These are phyloP conservation scores for Falco cherrug DNA, from an alignment of 2,797 vertebrate species.

Conservation along the genomic window DNA sequence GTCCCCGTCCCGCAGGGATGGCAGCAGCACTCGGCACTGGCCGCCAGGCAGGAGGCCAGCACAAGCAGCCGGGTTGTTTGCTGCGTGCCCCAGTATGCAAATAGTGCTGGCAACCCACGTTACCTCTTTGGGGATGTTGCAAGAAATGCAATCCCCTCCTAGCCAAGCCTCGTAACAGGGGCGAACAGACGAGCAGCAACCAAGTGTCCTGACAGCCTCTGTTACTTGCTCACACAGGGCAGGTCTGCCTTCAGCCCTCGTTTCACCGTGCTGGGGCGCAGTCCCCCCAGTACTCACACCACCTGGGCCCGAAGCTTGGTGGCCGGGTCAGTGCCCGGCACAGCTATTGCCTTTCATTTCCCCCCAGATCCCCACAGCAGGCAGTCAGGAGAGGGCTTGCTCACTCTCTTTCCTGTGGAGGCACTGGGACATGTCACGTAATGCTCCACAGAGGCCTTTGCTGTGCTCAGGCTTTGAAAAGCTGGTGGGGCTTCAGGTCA, in stretches of 20 bases:
- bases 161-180: background rate
- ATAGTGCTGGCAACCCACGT: background rate
- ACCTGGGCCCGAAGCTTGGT: background rate
- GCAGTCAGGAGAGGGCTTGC: background rate
- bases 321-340: background rate
- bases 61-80: background rate
- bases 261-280: background rate
- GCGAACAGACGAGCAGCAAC: background rate
- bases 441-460: background rate
- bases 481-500: fast-evolving
- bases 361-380: background rate
- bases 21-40: background rate
- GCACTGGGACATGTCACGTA: background rate
- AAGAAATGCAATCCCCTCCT: background rate
- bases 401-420: background rate
- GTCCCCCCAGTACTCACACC: background rate
- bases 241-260: background rate
- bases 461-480: background rate
- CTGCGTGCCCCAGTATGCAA: fast-evolving
- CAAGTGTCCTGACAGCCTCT: background rate
- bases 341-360: background rate
- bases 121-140: background rate
- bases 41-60: background rate
- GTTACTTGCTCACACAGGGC: background rate
- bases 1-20: fast-evolving